Evolutionary conservation across 1,140 invertebrate species (phyloP), one percentile per base, ranked within the genome.

Genomic region (Oppia nitens): DNA sequence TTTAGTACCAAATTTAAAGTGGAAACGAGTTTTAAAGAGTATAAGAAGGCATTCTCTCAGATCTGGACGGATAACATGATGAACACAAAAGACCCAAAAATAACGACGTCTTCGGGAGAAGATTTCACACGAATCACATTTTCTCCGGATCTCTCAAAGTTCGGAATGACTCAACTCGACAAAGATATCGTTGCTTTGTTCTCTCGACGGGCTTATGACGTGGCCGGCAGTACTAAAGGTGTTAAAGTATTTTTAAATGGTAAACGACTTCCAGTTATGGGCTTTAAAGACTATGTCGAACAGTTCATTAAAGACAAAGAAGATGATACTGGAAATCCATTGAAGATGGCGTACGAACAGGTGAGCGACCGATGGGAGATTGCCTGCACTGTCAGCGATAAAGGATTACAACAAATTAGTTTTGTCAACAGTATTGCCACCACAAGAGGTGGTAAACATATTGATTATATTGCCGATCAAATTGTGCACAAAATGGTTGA

Each of bases 361-460:
- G 80, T 83, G 0, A 83, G 80, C 68, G 81, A 85, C 20, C 77
- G 96, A 40, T 99, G 96, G 96, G 94, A 99, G 78, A 81, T 99
- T 12, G 96, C 91, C 23, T 72, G 95, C 2, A 84, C 89, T 27
- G 69, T 87, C 1, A 98, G 93, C 50, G 76, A 76, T 27, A 84
- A 88, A 61, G 80, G 80, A 62, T 98, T 97, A 71, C 91, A 97
- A 70, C 95, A 98, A 76, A 86, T 98, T 64, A 98, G 94, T 26
- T 99, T 99, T 75, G 96, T 98, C 3, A 99, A 99, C 73, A 97
- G 91, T 63, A 99, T 99, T 68, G 93, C 95, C n/a, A 99, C 96
- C 0, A 93, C 87, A 11, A 98, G 98, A 81, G 96, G 96, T 65
- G 96, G 96, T 14, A 80, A 92, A 52, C 96, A 99, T 73, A 89